Conservation (phyloP, 2,888 invertebrate species). For the Tachina grossa region DNA sequence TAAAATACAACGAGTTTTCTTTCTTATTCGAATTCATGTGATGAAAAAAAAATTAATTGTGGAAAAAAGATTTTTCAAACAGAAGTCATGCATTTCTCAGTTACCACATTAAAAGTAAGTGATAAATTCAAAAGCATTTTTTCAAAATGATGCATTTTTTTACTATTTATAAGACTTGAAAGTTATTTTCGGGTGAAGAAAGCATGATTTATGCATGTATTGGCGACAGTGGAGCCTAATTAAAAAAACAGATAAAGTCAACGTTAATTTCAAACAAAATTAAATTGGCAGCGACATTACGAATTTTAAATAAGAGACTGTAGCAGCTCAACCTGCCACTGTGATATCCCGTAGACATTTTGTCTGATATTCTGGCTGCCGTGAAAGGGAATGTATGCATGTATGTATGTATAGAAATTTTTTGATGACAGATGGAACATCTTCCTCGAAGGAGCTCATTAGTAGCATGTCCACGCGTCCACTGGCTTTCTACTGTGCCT, state of each 20-base stretch:
- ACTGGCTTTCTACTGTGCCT: too few relatives aligned
- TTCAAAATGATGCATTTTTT: neutral
- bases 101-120: conserved; percentile 6
- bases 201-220: neutral
- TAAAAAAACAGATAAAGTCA: neutral
- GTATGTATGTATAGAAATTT: too few relatives aligned
- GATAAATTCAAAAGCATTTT: neutral
- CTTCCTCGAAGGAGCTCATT: too few relatives aligned
- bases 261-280: neutral
- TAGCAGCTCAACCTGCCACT: too few relatives aligned
- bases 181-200: conserved; percentile 12
- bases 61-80: conserved; percentile 7
- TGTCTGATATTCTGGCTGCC: too few relatives aligned
- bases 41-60: conserved; percentile 5
- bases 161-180: conserved; percentile 1
- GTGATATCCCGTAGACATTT: too few relatives aligned
- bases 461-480: too few relatives aligned
- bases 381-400: too few relatives aligned
- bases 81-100: neutral
- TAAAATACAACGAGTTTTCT: neutral
- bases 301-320: too few relatives aligned
- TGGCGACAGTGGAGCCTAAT: neutral
- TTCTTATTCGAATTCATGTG: neutral
- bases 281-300: neutral
- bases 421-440: too few relatives aligned